Evolutionary conservation across 2,113 vertebrate species (phyloP), one percentile per base, ranked within the genome.

Genomic region (Carollia perspicillata): DNA sequence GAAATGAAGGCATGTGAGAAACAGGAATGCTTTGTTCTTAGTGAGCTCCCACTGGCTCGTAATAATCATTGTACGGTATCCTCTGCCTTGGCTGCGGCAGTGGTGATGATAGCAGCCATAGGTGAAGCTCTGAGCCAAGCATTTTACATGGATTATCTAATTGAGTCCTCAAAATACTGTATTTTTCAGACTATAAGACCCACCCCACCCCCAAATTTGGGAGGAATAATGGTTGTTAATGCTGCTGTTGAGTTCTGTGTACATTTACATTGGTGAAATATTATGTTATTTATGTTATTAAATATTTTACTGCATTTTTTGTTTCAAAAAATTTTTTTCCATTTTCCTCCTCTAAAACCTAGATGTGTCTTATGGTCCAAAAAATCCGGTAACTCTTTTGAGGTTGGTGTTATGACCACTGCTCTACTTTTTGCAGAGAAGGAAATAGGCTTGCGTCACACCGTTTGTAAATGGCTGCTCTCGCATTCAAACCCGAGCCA

Each of bases 81-180:
- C 42, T 87, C 30, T 69, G 55, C n/a, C 49, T 93, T 94, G 51
- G 71, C 53, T 8, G n/a, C 79, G 44, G 1, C 58, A 12, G 17
- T 8, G 7, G 13, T 63, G 22, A 30, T 23, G 6, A 86, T 2
- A 84, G 81, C 8, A 89, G 26, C 14, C 55, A 3, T 42, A 13
- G 49, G 47, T 47, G 58, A 90, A 12, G 35, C 60, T 90, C 58
- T 83, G 23, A 86, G 23, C 11, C 22, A 63, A 69, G 40, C 14
- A 86, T 85, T 93, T 91, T 78, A 72, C 26, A 40, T 18, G 28
- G n/a, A 89, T 72, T 53, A 83, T 60, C n/a, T 90, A 90, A 87
- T 86, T 55, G 87, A 85, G 80, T 94, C 53, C 35, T 91, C 40
- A 72, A 74, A 85, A 68, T 7, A 17, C 49, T 10, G 10, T 51